Conservation (phyloP, 2,888 invertebrate species). For the Philaethria dido region DNA sequence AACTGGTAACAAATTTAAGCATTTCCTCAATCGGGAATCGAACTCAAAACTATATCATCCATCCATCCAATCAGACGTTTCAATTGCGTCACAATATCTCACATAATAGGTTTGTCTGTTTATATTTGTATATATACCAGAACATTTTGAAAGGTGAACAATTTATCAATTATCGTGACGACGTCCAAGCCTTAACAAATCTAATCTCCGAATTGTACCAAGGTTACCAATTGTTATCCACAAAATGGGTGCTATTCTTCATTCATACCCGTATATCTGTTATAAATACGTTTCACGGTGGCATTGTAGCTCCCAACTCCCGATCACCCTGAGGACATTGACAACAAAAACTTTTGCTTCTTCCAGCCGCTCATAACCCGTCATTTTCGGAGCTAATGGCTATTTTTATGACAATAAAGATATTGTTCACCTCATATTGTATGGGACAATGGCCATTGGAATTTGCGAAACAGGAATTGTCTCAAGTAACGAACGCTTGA, state of each 20-base stretch:
- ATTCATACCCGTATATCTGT: slow-evolving; percentile 60
- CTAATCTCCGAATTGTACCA: slow-evolving; percentile 44
- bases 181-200: slow-evolving; percentile 21
- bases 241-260: slow-evolving; percentile 24
- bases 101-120: background rate
- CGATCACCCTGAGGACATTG: slow-evolving; percentile 76
- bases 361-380: slow-evolving; percentile 75
- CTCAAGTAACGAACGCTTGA: slow-evolving; percentile 69
- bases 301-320: slow-evolving; percentile 72
- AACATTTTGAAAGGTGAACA: background rate
- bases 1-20: too few species aligned
- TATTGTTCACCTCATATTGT: slow-evolving; percentile 72
- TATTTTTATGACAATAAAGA: slow-evolving; percentile 80
- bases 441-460: slow-evolving; percentile 68
- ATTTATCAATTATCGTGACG: slow-evolving; percentile 12
- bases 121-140: background rate
- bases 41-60: too few species aligned
- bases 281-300: slow-evolving; percentile 64
- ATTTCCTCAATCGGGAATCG: too few species aligned
- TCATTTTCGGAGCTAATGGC: slow-evolving; percentile 83
- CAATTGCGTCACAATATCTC: too few species aligned
- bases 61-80: too few species aligned
- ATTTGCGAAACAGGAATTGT: slow-evolving; percentile 82
- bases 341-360: slow-evolving; percentile 74
- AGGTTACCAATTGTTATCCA: slow-evolving; percentile 43